Base-by-base conservation (phyloP, 2,797 vertebrate genomes). In the Triplophysa yarkandensis region DNA sequence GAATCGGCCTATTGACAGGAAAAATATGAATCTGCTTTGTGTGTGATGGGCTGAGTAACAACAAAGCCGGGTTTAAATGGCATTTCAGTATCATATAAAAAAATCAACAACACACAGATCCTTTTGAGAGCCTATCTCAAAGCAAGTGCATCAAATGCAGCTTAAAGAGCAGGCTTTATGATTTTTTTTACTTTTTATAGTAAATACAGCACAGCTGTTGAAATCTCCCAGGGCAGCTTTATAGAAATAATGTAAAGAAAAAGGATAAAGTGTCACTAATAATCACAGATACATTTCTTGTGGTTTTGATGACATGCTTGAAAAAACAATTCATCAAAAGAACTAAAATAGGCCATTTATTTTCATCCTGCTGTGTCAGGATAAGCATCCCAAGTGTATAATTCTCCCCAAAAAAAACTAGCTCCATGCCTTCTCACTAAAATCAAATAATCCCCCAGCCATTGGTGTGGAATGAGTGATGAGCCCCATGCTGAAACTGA, bases 401-500 rank as follows among this genome's bases (percentile, higher is more conserved):
- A n/a, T 23, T 46, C 28, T 54, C 27, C 44, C 13, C 13, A 68
- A 48, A 69, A 65, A 36, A 58, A 14, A 23, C 34, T 44, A 28
- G 10, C 36, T 39, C 30, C 23, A 13, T n/a, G 50, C 39, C 25
- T 36, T 65, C 36, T 69, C 28, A 25, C 70, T 77, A 82, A 83
- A 85, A 88, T 86, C 80, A 78, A 66, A 83, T 88, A 89, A 91
- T 89, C 87, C 70, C 44, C 67, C 87, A 87, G 81, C 87, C 83
- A 89, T 88, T 81, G 84, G 85, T 36, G 75, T 82, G 70, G 85
- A 89, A 89, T 82, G 82, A 83, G 74, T 76, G 57, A 55, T 39
- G 81, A 83, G 84, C 34, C 3, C 71, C 88, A 85, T 83, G 87
- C 89, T 89, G 89, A 70, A 87, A 68, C 84, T 91, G 86, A 90